Percentiles rank a stretch among this genome's conserved stretches.
Evolutionary conservation across 2,113 vertebrate species (phyloP).

Genomic region (Gnathonemus longibarbis): DNA sequence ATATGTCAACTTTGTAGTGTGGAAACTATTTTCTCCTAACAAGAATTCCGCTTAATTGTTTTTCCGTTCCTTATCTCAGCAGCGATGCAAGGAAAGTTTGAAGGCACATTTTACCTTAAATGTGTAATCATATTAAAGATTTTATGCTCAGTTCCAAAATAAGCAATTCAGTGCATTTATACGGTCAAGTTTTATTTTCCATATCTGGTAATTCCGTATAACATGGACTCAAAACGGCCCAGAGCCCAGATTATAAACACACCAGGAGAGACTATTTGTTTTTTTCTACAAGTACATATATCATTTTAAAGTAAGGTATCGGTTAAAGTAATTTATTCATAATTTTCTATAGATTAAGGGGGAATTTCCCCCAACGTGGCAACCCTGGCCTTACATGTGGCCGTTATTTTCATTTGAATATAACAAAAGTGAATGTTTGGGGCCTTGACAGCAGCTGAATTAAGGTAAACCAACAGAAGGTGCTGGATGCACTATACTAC

Average conservation of each 20-base stretch:
- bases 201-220: neutral
- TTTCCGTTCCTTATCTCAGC: neutral
- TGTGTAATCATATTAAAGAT: neutral
- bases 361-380: neutral
- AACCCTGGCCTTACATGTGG: neutral
- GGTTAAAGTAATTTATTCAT: neutral
- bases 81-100: neutral
- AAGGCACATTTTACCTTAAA: neutral
- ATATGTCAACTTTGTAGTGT: neutral
- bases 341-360: neutral
- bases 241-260: neutral
- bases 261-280: neutral
- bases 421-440: constrained; percentile 1
- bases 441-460: neutral
- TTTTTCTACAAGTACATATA: neutral
- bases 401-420: constrained; percentile 12
- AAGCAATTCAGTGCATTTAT: neutral
- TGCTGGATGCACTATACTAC: neutral
- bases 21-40: neutral
- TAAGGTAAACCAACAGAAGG: neutral
- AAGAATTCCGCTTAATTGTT: neutral
- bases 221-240: neutral
- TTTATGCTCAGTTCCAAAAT: neutral
- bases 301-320: neutral
- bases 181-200: neutral